phyloP scores from a whole-genome alignment of 2,797 vertebrate genomes.

The Tamandua tetradactyla region DNA sequence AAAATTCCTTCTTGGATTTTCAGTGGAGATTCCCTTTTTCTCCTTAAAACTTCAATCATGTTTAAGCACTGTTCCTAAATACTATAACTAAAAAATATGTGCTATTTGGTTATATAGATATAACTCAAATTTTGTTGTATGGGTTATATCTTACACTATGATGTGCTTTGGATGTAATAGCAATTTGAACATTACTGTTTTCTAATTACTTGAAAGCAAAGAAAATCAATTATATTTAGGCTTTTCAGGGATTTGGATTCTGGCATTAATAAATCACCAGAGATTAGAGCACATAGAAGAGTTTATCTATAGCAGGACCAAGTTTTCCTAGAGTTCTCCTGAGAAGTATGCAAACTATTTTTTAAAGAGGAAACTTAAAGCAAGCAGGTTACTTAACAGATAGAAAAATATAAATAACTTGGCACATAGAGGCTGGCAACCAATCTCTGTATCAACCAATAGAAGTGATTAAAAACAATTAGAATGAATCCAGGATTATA shows the following conservation, averaged over 20 bases:
- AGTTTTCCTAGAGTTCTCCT: neutral
- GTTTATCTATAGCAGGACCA: constrained; percentile 53
- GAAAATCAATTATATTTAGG: constrained; percentile 33
- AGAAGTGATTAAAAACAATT: neutral
- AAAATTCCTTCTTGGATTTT: constrained; percentile 31
- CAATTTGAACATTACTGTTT: constrained; percentile 60
- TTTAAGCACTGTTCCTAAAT: neutral
- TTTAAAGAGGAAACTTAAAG: constrained; percentile 24
- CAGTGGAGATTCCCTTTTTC: neutral
- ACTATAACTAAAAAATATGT: too few species aligned
- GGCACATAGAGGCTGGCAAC: neutral
- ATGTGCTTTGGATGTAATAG: neutral
- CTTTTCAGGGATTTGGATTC: constrained; percentile 57
- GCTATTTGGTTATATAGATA: too few species aligned
- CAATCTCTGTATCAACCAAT: neutral
- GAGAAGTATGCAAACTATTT: neutral
- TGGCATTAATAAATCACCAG: constrained; percentile 46
- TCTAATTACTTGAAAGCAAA: neutral
- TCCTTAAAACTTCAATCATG: constrained; percentile 28
- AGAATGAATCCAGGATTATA: neutral
- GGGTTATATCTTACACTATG: neutral
- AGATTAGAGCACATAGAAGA: constrained; percentile 39
- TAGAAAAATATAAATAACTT: neutral
- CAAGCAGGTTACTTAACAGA: neutral
- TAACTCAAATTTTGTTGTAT: constrained; percentile 8